Percentiles rank a stretch among this genome's conserved stretches.
Conservation (phyloP, 2,797 vertebrate genomes). For the Heteromormyrus szaboi region DNA sequence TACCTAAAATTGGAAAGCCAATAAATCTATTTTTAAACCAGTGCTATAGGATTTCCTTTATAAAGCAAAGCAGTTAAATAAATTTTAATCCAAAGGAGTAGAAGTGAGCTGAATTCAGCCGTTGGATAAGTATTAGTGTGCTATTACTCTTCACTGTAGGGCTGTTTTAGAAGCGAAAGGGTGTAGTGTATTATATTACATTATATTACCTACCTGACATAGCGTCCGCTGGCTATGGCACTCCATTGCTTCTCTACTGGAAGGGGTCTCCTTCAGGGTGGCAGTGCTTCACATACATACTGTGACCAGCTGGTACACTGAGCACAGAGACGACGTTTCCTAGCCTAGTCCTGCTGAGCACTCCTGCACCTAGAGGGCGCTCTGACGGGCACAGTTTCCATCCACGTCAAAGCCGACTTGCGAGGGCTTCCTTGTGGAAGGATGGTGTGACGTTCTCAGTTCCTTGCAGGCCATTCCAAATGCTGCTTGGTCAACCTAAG, state of each 20-base stretch:
- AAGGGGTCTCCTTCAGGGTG: neutral
- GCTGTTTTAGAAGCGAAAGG: neutral
- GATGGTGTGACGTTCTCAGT: neutral
- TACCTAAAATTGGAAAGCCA: conserved; percentile 17
- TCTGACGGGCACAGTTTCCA: neutral
- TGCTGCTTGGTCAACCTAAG: neutral
- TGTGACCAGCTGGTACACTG: neutral
- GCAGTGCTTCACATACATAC: neutral
- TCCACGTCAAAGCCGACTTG: neutral
- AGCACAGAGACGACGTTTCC: neutral
- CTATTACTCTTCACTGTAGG: neutral
- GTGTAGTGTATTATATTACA: neutral
- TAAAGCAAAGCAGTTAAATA: neutral
- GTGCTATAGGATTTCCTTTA: neutral
- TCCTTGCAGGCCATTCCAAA: neutral
- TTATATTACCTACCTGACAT: neutral
- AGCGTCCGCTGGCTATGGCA: neutral
- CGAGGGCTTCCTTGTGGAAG: neutral
- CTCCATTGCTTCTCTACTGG: neutral
- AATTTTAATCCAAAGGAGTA: neutral
- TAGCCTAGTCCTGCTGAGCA: neutral
- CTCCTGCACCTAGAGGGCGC: neutral
- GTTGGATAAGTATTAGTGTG: neutral
- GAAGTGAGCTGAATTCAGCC: neutral
- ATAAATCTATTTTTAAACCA: conserved; percentile 21